Percentiles rank a stretch among this genome's conserved stretches.
Evolutionary conservation across 1,140 invertebrate species (phyloP).

Genomic region (Drosophila arizonae): DNA sequence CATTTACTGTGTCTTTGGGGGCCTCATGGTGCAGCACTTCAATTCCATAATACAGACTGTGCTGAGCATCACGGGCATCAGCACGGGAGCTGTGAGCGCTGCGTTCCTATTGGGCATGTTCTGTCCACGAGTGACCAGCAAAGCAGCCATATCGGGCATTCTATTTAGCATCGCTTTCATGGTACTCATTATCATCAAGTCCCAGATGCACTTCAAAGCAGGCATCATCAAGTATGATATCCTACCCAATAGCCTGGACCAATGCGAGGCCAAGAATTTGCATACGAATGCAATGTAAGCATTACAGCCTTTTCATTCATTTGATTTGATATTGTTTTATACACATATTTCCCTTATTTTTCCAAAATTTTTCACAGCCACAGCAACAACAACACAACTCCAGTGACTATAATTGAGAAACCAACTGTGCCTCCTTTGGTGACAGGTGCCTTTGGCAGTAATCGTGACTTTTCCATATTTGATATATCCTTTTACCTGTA

Average conservation of each 20-base stretch:
- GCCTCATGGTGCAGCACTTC: conserved; percentile 87
- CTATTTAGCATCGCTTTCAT: conserved; percentile 86
- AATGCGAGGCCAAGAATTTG: conserved; percentile 84
- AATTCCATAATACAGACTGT: conserved; percentile 86
- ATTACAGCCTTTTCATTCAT: too few relatives aligned
- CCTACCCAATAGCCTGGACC: conserved; percentile 85
- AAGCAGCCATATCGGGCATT: conserved; percentile 88
- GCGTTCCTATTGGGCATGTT: conserved; percentile 90
- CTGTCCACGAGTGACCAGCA: conserved; percentile 86
- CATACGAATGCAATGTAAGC: conserved; percentile 57
- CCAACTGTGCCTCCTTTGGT: conserved; percentile 21
- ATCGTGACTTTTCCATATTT: conserved; percentile 84
- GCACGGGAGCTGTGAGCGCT: conserved; percentile 87
- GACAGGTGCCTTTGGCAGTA: conserved; percentile 64
- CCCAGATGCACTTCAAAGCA: conserved; percentile 86
- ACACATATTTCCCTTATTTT: too few relatives aligned
- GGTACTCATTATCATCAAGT: conserved; percentile 90
- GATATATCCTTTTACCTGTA: conserved; percentile 86
- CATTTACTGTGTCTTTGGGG: conserved; percentile 85
- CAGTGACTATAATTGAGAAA: conserved; percentile 5
- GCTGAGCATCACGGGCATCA: conserved; percentile 86
- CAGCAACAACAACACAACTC: conserved; percentile 37
- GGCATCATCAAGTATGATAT: conserved; percentile 84
- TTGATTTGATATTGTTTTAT: too few relatives aligned
- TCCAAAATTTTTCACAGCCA: too few relatives aligned